A percentile compares a stretch with the other conserved stretches of the same genome.
These are phyloP conservation scores for Anastrepha obliqua DNA, from an alignment of 1,140 invertebrate genomes.

Conservation along the genomic window DNA sequence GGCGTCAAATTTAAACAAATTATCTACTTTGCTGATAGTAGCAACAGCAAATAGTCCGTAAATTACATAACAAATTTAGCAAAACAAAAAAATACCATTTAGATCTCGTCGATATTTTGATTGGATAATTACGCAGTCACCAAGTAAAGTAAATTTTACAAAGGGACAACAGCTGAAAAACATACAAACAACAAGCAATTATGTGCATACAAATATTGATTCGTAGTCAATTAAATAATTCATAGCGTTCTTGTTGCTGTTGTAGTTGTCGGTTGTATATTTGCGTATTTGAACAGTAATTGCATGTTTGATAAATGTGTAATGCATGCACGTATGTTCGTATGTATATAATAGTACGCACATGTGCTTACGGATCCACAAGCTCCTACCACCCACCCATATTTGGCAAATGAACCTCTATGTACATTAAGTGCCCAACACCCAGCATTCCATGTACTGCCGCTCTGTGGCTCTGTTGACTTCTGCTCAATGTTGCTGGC, in stretches of 20 bases:
- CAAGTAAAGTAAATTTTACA: not conserved
- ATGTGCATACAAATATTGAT: not conserved
- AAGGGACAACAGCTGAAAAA: not conserved
- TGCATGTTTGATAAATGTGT: slow-evolving; percentile 16
- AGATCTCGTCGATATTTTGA: slow-evolving; percentile 28
- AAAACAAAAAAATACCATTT: not conserved
- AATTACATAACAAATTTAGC: not conserved
- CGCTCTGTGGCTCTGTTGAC: not conserved
- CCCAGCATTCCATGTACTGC: not conserved
- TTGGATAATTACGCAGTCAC: not conserved
- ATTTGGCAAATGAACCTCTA: too few species aligned
- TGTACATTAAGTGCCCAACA: not conserved
- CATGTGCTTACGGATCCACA: too few species aligned
- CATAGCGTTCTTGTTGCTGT: not conserved
- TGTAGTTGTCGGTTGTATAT: not conserved
- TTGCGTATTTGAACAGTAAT: not conserved
- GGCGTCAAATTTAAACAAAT: not conserved
- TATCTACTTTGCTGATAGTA: not conserved
- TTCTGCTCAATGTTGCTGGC: not conserved
- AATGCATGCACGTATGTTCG: not conserved
- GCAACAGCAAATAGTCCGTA: too few species aligned
- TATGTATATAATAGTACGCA: not conserved
- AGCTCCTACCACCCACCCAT: too few species aligned
- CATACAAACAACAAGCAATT: not conserved
- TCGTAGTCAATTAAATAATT: slow-evolving; percentile 14